Conservation (phyloP, 1,140 invertebrate species). For the Drosophila cardini region DNA sequence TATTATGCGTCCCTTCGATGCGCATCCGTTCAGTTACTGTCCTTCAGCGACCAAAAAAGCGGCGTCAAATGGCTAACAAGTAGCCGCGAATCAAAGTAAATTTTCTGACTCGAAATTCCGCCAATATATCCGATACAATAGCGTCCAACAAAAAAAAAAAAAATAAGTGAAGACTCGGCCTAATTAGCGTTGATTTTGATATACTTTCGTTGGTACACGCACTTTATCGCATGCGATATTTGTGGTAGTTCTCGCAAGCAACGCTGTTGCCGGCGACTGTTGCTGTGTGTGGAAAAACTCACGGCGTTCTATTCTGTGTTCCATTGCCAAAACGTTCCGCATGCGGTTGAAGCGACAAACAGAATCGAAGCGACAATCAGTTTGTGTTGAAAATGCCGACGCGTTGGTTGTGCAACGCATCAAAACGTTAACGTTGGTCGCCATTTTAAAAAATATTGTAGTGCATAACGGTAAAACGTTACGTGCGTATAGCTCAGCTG, state of each 20-base stretch:
- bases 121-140: constrained; percentile 22
- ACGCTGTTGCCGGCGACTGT: constrained; percentile 39
- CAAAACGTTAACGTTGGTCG: constrained; percentile 51
- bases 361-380: constrained; percentile 45
- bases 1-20: constrained; percentile 44
- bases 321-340: constrained; percentile 43
- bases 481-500: constrained; percentile 13
- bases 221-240: constrained; percentile 70
- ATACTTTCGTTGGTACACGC: constrained; percentile 15
- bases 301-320: constrained; percentile 31
- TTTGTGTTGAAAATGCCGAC: constrained; percentile 76
- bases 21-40: background rate
- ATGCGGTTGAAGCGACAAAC: constrained; percentile 36
- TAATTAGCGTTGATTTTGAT: constrained; percentile 45
- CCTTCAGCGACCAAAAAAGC: constrained; percentile 10
- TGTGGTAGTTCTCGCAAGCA: background rate
- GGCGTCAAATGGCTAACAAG: constrained; percentile 44
- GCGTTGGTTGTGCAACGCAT: constrained; percentile 67
- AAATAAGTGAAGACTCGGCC: constrained; percentile 6
- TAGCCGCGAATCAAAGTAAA: constrained; percentile 33
- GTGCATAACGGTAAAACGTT: constrained; percentile 61
- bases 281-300: constrained; percentile 45
- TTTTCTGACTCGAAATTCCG: constrained; percentile 33
- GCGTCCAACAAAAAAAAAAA: background rate
- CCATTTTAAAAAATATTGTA: constrained; percentile 29